These are phyloP conservation scores for Melanerpes aurifrons DNA, from an alignment of 2,113 vertebrate genomes.

Conservation along the genomic window DNA sequence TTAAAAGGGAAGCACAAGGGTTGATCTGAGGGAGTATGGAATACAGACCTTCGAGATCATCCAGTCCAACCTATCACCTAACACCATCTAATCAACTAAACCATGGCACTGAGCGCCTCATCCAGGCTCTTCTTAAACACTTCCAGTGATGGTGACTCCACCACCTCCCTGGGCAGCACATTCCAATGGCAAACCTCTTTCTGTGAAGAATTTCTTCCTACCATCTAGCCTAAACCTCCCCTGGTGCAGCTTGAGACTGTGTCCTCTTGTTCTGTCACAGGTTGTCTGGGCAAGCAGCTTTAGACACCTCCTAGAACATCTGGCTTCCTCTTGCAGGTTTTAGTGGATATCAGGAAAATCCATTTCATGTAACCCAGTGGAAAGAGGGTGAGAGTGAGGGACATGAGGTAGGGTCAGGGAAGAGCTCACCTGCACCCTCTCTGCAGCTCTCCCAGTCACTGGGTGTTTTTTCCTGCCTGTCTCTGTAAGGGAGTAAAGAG, in stretches of 20 bases:
- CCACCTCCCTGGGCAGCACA: no score
- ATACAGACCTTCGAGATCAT: no score
- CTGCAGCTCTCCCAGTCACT: background rate
- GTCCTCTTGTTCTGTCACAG: no score
- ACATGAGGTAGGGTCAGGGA: background rate
- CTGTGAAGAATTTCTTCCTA: no score
- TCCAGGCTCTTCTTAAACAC: no score
- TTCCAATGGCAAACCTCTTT: no score
- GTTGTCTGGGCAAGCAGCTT: background rate
- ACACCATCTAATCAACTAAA: no score
- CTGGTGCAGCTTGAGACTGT: no score
- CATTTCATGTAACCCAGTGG: background rate
- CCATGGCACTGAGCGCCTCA: no score
- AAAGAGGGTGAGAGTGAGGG: background rate
- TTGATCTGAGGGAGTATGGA: background rate
- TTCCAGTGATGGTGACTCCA: no score
- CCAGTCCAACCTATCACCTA: no score
- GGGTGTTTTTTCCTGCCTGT: rapidly evolving
- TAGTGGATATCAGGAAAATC: background rate
- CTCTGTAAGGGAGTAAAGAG: rapidly evolving
- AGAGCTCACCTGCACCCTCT: rapidly evolving
- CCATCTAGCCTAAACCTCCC: no score
- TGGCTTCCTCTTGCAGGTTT: background rate
- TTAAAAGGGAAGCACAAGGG: background rate
- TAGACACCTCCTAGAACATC: background rate